These are phyloP conservation scores for Notospermus geniculatus DNA, from an alignment of 1,140 invertebrate species.

Conservation along the genomic window DNA sequence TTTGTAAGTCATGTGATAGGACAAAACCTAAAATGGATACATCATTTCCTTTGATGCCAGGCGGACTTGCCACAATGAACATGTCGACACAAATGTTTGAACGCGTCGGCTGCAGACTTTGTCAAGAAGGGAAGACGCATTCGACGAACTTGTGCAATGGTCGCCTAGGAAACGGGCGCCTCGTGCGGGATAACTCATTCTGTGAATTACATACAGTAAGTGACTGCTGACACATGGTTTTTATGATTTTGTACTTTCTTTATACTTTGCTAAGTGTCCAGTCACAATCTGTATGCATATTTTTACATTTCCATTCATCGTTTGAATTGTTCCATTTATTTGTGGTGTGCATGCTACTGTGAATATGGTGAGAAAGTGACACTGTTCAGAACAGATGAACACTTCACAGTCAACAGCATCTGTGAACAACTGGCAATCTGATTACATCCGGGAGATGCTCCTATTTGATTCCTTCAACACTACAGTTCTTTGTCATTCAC, in stretches of 20 bases:
- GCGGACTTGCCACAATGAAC: not conserved
- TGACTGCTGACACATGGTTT: conserved; percentile 4
- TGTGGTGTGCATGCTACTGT: too few relatives aligned
- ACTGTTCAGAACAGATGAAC: too few relatives aligned
- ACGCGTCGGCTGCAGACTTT: conserved; percentile 23
- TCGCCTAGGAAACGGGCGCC: conserved; percentile 7
- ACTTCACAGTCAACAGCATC: too few relatives aligned
- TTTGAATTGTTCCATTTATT: too few relatives aligned
- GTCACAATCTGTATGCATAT: too few relatives aligned
- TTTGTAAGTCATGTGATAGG: conserved; percentile 25
- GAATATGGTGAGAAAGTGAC: too few relatives aligned
- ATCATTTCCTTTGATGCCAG: conserved; percentile 31
- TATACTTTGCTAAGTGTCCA: too few relatives aligned
- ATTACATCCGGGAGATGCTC: too few relatives aligned
- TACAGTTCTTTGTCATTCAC: too few relatives aligned
- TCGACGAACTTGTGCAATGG: conserved; percentile 19
- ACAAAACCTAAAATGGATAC: conserved; percentile 29
- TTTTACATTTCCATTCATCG: too few relatives aligned
- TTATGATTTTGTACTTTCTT: not conserved
- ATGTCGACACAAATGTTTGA: conserved; percentile 11
- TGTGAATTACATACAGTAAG: conserved; percentile 20
- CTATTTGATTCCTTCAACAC: too few relatives aligned
- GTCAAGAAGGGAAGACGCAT: conserved; percentile 20
- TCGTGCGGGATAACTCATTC: conserved; percentile 15
- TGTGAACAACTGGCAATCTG: too few relatives aligned